phyloP scores from a whole-genome alignment of 2,113 vertebrate species.

The Labeo catla region DNA sequence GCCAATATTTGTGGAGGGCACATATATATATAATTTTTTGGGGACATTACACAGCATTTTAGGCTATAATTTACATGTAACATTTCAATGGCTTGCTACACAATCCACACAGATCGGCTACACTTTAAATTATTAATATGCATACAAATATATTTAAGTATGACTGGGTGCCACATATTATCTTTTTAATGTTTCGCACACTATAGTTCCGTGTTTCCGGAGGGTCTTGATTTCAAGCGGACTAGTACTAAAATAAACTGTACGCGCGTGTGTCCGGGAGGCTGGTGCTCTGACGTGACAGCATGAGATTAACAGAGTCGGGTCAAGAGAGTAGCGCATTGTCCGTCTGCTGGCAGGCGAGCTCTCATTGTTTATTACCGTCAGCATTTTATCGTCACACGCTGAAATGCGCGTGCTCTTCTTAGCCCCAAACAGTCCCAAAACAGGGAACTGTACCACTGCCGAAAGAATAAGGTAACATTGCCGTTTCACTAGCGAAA shows the following conservation, averaged over 20 bases:
- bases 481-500: background rate
- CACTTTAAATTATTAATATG: background rate
- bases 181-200: background rate
- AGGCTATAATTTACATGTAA: background rate
- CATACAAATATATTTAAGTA: background rate
- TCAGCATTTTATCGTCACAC: background rate
- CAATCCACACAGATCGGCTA: background rate
- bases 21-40: too few species aligned
- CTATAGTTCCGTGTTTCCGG: slow-evolving; percentile 55
- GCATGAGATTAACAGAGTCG: slow-evolving; percentile 11
- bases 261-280: background rate
- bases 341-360: background rate
- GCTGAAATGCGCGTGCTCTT: slow-evolving; percentile 85
- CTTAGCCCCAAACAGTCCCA: slow-evolving; percentile 77
- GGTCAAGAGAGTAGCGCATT: background rate
- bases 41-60: background rate
- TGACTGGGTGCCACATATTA: background rate
- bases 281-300: slow-evolving; percentile 23
- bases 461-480: slow-evolving; percentile 82
- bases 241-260: slow-evolving; percentile 12
- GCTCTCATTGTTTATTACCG: background rate
- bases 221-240: slow-evolving; percentile 45
- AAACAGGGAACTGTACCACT: slow-evolving; percentile 91
- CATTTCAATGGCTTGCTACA: background rate
- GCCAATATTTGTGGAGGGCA: too few species aligned